Evolutionary conservation across 2,888 invertebrate species (phyloP).

Genomic region (Apotomis capreana): DNA sequence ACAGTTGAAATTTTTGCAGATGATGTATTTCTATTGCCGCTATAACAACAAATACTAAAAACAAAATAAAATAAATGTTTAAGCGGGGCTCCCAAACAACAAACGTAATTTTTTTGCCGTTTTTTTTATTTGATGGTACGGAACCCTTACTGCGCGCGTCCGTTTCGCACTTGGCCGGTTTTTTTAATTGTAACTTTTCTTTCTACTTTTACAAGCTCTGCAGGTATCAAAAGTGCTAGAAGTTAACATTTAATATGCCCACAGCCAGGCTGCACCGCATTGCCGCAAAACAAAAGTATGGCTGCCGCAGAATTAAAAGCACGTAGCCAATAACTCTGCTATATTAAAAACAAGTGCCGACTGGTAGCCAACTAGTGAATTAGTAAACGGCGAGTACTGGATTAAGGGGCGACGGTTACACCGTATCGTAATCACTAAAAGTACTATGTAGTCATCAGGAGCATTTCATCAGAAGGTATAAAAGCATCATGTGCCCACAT

Average conservation of each 20-base stretch:
- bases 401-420: constrained; percentile 43
- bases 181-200: no score
- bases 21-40: no score
- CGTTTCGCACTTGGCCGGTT: no score
- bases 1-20: no score
- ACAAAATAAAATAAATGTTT: no score
- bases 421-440: constrained; percentile 25
- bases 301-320: constrained; percentile 42
- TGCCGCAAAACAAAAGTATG: constrained; percentile 31
- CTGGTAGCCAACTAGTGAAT: constrained; percentile 47
- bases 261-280: constrained; percentile 33
- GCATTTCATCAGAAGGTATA: no score
- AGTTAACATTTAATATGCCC: constrained; percentile 19
- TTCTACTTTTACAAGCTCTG: neutral
- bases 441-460: neutral
- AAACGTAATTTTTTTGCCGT: no score
- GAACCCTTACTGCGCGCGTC: no score
- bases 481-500: no score
- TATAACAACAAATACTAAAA: no score
- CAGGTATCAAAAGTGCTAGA: neutral
- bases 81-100: no score
- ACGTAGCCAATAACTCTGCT: constrained; percentile 46
- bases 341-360: constrained; percentile 49
- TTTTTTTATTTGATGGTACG: no score
- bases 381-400: constrained; percentile 44